Evolutionary conservation across 2,888 invertebrate genomes (phyloP).

Genomic region (Melipona beecheii): DNA sequence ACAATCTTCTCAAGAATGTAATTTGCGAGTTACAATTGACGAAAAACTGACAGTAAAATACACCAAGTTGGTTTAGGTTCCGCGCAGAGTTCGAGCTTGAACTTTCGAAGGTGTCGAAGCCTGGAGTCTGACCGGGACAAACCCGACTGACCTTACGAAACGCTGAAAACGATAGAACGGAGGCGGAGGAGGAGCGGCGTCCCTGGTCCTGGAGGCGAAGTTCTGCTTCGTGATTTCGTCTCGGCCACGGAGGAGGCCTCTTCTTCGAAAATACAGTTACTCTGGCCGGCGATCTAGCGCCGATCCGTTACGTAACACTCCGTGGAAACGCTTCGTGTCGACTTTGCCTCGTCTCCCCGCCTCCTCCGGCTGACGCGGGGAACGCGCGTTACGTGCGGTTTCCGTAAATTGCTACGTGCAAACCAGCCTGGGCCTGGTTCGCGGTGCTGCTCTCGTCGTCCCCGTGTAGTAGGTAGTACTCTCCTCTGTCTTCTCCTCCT

Average conservation of each 20-base stretch:
- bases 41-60: background rate
- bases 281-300: slow-evolving; percentile 69
- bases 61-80: background rate
- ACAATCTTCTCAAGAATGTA: too few species aligned
- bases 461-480: slow-evolving; percentile 18
- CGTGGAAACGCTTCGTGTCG: slow-evolving; percentile 70
- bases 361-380: slow-evolving; percentile 49
- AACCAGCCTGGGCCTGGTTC: slow-evolving; percentile 56
- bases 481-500: background rate
- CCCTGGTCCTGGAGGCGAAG: slow-evolving; percentile 47
- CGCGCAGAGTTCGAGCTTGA: background rate
- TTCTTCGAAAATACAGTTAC: slow-evolving; percentile 73
- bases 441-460: slow-evolving; percentile 24
- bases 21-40: too few species aligned
- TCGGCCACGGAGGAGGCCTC: slow-evolving; percentile 56
- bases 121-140: background rate
- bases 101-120: background rate
- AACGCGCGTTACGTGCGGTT: slow-evolving; percentile 79
- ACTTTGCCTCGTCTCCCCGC: slow-evolving; percentile 35
- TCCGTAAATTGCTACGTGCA: slow-evolving; percentile 80
- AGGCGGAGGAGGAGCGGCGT: slow-evolving; percentile 32
- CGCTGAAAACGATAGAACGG: background rate
- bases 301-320: slow-evolving; percentile 77
- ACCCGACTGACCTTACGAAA: background rate
- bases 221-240: slow-evolving; percentile 62